phyloP scores from a whole-genome alignment of 2,797 vertebrate genomes.

The Peromyscus eremicus region DNA sequence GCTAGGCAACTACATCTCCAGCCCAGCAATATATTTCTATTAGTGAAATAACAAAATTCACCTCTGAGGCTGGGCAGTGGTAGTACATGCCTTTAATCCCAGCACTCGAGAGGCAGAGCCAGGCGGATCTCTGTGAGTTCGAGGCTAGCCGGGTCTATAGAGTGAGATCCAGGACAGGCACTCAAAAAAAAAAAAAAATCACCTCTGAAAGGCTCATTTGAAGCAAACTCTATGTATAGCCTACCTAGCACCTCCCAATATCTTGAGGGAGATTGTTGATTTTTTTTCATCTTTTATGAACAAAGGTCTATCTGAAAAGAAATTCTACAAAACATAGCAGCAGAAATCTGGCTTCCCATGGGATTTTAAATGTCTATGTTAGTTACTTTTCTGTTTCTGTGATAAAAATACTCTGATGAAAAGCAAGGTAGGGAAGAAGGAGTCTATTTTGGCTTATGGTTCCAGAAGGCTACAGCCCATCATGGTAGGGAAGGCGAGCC shows the following conservation, averaged over 20 bases:
- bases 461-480: not conserved
- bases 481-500: not conserved
- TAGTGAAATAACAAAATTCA: constrained; percentile 52
- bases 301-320: not conserved
- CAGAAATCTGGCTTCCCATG: not conserved
- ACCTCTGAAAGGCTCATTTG: constrained; percentile 17
- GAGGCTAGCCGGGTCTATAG: no score
- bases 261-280: not conserved
- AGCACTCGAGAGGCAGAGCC: no score
- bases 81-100: no score
- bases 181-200: no score
- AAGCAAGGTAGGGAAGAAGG: not conserved
- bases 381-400: not conserved
- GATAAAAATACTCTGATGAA: not conserved
- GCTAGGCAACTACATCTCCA: not conserved
- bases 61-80: not conserved
- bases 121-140: no score
- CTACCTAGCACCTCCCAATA: not conserved
- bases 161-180: no score
- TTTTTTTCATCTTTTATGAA: not conserved
- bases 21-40: constrained; percentile 43
- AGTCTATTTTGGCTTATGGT: not conserved
- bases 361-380: not conserved
- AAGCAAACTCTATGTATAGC: constrained; percentile 28
- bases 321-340: not conserved